Evolutionary conservation across 2,888 invertebrate genomes (phyloP).

Genomic region (Stenurella melanura): DNA sequence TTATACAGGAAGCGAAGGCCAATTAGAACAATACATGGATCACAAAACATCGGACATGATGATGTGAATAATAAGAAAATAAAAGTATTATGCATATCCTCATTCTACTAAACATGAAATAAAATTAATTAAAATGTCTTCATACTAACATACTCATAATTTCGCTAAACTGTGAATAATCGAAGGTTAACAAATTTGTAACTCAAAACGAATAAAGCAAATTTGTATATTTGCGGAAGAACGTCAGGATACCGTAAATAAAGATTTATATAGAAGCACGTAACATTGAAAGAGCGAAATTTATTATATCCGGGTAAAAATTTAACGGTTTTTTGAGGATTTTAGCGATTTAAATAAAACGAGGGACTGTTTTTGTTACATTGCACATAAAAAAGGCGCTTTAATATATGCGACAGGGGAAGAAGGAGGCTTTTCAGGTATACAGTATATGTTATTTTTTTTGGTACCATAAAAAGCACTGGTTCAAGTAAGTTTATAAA

Average conservation of each 20-base stretch:
- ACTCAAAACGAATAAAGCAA: no score
- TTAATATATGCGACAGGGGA: conserved; percentile 23
- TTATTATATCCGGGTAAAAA: neutral
- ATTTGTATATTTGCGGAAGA: neutral
- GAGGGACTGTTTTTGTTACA: conserved; percentile 28
- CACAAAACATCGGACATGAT: no score
- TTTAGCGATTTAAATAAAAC: conserved; percentile 25
- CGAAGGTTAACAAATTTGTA: no score
- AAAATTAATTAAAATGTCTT: no score
- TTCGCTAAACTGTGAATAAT: no score
- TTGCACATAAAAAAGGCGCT: neutral
- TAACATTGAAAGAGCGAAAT: neutral
- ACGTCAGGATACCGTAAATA: conserved; percentile 1
- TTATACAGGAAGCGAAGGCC: no score
- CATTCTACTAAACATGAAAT: no score
- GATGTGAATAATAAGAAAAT: no score
- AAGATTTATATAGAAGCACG: neutral
- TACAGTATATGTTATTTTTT: conserved; percentile 1
- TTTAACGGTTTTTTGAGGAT: conserved; percentile 21
- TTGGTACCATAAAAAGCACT: neutral
- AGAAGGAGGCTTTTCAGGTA: conserved; percentile 19
- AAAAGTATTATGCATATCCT: no score
- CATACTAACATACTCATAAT: no score
- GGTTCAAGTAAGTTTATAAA: neutral
- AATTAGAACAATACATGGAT: no score